A percentile compares a stretch with the other conserved stretches of the same genome.
phyloP scores from a whole-genome alignment of 2,113 vertebrate species.

The Bubo scandiacus region DNA sequence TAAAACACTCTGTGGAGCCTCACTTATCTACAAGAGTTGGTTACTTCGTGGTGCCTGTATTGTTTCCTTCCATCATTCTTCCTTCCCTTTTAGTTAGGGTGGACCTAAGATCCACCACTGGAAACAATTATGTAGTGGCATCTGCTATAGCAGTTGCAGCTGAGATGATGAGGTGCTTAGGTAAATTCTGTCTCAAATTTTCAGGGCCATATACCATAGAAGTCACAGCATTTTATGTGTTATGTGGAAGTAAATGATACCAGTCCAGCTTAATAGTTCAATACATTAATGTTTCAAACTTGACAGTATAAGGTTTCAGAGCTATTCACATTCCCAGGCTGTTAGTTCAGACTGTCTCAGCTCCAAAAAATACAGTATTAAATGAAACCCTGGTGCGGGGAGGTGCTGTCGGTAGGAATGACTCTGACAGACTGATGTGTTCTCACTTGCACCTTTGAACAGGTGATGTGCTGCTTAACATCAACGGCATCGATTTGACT shows the following conservation, averaged over 20 bases:
- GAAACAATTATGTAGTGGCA: background rate
- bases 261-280: background rate
- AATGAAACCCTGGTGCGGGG: background rate
- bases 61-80: background rate
- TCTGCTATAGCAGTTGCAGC: background rate
- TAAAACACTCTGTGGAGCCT: background rate
- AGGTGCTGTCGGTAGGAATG: background rate
- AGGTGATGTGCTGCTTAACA: slow-evolving; percentile 94
- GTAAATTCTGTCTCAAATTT: background rate
- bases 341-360: background rate
- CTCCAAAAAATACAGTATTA: background rate
- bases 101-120: background rate
- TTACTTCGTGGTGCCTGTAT: background rate
- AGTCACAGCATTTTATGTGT: background rate
- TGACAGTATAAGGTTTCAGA: background rate
- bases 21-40: background rate
- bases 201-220: background rate
- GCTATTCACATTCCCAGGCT: background rate
- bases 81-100: background rate
- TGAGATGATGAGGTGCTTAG: background rate
- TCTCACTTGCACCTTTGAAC: background rate
- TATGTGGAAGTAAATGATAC: background rate
- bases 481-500: slow-evolving; percentile 94
- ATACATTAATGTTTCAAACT: background rate
- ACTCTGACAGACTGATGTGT: background rate